A percentile compares a stretch with the other conserved stretches of the same genome.
These are phyloP conservation scores for Magallana gigas DNA, from an alignment of 1,140 invertebrate species.

Conservation along the genomic window DNA sequence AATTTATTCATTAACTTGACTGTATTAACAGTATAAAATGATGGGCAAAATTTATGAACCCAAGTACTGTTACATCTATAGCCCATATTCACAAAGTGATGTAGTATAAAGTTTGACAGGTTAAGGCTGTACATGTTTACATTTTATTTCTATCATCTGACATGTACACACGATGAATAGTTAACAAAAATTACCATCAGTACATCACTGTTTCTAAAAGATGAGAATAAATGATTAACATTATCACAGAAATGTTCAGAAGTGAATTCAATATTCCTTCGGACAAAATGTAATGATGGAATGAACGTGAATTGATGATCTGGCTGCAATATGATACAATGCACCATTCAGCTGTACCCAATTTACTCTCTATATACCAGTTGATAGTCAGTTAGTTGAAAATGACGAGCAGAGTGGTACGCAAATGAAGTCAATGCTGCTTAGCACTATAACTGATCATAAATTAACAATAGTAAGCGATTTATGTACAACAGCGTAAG, in stretches of 20 bases:
- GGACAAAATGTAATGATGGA: conserved; percentile 37
- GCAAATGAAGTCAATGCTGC: not conserved
- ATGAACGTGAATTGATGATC: conserved; percentile 14
- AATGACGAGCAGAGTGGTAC: not conserved
- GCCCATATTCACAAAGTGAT: conserved; percentile 4
- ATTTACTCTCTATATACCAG: not conserved
- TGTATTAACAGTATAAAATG: conserved; percentile 32
- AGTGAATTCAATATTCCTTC: conserved; percentile 36
- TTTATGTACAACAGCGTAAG: conserved; percentile 7
- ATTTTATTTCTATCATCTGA: conserved; percentile 8
- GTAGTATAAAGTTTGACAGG: conserved; percentile 16
- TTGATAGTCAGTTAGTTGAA: not conserved
- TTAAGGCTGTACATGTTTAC: conserved; percentile 27
- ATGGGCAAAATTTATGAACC: conserved; percentile 14
- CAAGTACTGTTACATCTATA: conserved; percentile 35
- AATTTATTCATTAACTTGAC: not conserved
- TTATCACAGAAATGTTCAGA: conserved; percentile 34
- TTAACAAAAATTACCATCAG: conserved; percentile 9
- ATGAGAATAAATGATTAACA: conserved; percentile 28
- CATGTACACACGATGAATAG: conserved; percentile 20
- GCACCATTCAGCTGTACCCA: not conserved
- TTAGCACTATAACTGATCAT: conserved; percentile 31
- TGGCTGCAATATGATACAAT: not conserved
- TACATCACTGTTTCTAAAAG: conserved; percentile 20
- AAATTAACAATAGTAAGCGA: conserved; percentile 17